phyloP scores from a whole-genome alignment of 2,797 vertebrate genomes.

The Hephaestus fuliginosus region DNA sequence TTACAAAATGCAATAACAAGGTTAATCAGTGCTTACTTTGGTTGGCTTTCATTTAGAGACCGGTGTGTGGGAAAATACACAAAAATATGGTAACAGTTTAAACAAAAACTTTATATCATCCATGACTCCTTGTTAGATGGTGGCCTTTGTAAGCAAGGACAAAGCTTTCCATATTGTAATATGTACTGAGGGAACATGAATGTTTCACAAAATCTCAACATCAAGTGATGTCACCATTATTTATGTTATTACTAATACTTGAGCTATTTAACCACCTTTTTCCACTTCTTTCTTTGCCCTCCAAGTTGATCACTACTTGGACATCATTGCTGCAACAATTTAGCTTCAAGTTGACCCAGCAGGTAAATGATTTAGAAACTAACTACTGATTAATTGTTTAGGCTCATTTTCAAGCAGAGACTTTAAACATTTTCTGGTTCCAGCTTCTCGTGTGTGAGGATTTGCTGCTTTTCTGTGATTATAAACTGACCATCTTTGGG shows the following conservation, averaged over 20 bases:
- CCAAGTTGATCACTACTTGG: background rate
- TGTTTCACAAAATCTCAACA: background rate
- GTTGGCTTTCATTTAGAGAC: conserved; percentile 13
- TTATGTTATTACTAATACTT: background rate
- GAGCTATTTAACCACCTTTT: too few species aligned
- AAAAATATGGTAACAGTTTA: background rate
- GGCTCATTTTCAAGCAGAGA: background rate
- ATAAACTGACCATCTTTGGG: background rate
- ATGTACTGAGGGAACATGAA: background rate
- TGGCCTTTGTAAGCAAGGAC: background rate
- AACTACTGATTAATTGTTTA: background rate
- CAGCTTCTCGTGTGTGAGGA: background rate
- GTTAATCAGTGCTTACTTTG: conserved; percentile 22
- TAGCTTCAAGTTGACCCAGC: background rate
- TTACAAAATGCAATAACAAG: background rate
- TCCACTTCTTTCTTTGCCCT: background rate
- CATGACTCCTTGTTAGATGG: background rate
- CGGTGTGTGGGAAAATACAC: conserved; percentile 22
- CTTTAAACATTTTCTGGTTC: background rate
- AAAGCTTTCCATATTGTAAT: background rate
- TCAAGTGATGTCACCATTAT: background rate
- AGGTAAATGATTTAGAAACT: background rate
- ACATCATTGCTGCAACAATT: background rate
- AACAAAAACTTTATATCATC: background rate
- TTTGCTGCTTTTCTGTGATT: background rate